A percentile compares a stretch with the other conserved stretches of the same genome.
Conservation (phyloP, 2,888 invertebrate species). For the Serrognathus titanus region DNA sequence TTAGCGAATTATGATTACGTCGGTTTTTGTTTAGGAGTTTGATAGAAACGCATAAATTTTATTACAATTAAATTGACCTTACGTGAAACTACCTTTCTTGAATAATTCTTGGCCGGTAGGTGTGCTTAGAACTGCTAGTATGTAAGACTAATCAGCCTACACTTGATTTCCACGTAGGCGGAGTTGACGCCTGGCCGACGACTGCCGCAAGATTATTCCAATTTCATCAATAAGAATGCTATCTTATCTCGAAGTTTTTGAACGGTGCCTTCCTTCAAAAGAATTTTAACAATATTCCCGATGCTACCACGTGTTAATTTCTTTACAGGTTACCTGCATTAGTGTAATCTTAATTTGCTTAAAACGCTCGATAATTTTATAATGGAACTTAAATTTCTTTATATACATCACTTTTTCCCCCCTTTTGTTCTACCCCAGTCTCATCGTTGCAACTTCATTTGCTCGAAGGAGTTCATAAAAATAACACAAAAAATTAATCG, state of each 20-base stretch:
- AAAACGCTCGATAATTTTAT: not conserved
- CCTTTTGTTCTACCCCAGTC: not conserved
- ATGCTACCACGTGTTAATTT: slow-evolving; percentile 24
- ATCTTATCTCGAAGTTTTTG: slow-evolving; percentile 32
- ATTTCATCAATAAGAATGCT: slow-evolving; percentile 34
- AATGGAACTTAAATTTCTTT: not conserved
- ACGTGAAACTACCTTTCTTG: too few species aligned
- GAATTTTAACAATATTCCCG: slow-evolving; percentile 15
- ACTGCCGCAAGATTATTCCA: slow-evolving; percentile 27
- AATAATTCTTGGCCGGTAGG: slow-evolving; percentile 17
- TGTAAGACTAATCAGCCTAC: slow-evolving; percentile 27
- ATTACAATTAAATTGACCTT: too few species aligned
- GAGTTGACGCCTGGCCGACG: slow-evolving; percentile 24
- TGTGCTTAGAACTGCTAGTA: slow-evolving; percentile 17
- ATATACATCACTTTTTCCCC: not conserved
- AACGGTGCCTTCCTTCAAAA: slow-evolving; percentile 12
- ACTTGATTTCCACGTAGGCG: slow-evolving; percentile 26
- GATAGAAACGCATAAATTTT: too few species aligned
- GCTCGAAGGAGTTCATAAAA: too few species aligned
- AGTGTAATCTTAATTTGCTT: slow-evolving; percentile 2
- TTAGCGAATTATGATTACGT: too few species aligned
- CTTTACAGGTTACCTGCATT: slow-evolving; percentile 8
- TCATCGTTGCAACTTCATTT: too few species aligned
- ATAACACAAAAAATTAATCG: too few species aligned
- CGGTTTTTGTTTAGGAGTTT: too few species aligned